Evolutionary conservation across 2,888 invertebrate species (phyloP), one percentile per base, ranked within the genome.

Genomic region (Acanthosoma haemorrhoidale): DNA sequence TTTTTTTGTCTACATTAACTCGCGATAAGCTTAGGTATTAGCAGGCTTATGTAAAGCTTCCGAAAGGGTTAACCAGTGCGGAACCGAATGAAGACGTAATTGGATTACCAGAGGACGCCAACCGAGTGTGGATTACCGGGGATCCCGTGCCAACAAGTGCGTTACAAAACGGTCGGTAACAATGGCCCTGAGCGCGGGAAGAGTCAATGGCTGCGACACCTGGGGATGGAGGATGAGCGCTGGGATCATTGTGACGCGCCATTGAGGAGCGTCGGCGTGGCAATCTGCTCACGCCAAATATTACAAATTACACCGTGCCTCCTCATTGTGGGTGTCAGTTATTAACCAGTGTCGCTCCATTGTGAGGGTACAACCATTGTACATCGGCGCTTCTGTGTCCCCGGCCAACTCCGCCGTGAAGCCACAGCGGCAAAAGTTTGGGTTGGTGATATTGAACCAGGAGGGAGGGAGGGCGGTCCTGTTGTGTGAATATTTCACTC

Each of bases 161-260:
- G 43, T 43, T 21, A 43, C 43, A 43, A 43, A 43, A 25, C 25
- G 43, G 43, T 43, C 25, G 43, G 43, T 25, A 43, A 43, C 43
- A 43, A 43, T 43, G 43, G 21, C 8, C 5, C 1, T 41, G 8
- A 43, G 60, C 32, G 36, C 34, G 60, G 34, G 60, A 60, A 60
- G 60, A 60, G 60, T 60, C 60, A 60, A 60, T 60, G 60, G 34
- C 32, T 18, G 16, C 32, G n/a, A 34, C 60, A 60, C 60, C 60
- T 60, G 60, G 18, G 43, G n/a, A n/a, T 21, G 43, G 43, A 25
- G 25, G 43, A 43, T 43, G 18, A 43, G 43, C 43, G 25, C 25
- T 43, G 13, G 25, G 43, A 4, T 43, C n/a, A 21, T 18, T 18
- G 13, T 18, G 43, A 25, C 41, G 21, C 21, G 43, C 11, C 43